Evolutionary conservation across 2,113 vertebrate species (phyloP).

Genomic region (Rhinichthys klamathensis): DNA sequence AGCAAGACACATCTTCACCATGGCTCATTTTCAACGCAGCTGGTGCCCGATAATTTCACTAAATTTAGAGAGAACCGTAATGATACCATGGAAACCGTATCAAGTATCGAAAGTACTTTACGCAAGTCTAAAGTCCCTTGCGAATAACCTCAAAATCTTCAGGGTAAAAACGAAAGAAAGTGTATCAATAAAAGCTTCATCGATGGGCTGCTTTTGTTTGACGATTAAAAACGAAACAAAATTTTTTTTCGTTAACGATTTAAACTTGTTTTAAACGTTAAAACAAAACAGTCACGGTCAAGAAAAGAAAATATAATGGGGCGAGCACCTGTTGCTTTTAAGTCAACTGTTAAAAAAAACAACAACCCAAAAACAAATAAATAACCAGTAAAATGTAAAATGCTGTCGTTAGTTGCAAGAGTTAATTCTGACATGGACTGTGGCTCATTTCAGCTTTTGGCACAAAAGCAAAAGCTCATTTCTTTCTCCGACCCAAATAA

Average conservation of each 20-base stretch:
- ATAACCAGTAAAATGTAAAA: conserved; percentile 32
- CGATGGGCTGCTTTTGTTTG: background rate
- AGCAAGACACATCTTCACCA: conserved; percentile 15
- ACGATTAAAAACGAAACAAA: background rate
- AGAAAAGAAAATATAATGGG: background rate
- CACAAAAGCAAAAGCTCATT: conserved; percentile 46
- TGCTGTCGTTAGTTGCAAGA: conserved; percentile 4
- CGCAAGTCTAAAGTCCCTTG: background rate
- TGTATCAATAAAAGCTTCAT: background rate
- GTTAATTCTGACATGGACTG: conserved; percentile 43
- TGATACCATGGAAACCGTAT: background rate
- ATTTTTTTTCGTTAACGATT: background rate
- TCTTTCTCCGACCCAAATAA: conserved; percentile 38
- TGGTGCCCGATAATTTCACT: background rate
- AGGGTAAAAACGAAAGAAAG: background rate
- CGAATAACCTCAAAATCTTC: background rate
- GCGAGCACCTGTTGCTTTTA: conserved; percentile 25
- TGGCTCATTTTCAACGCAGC: conserved; percentile 16
- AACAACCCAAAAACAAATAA: conserved; percentile 35
- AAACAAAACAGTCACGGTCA: background rate
- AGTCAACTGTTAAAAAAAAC: background rate
- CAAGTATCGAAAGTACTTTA: background rate
- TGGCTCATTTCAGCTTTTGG: conserved; percentile 56
- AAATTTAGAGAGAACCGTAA: conserved; percentile 15
- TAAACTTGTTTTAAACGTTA: background rate